Evolutionary conservation across 2,797 vertebrate genomes (phyloP).

Genomic region (Xenops minutus): DNA sequence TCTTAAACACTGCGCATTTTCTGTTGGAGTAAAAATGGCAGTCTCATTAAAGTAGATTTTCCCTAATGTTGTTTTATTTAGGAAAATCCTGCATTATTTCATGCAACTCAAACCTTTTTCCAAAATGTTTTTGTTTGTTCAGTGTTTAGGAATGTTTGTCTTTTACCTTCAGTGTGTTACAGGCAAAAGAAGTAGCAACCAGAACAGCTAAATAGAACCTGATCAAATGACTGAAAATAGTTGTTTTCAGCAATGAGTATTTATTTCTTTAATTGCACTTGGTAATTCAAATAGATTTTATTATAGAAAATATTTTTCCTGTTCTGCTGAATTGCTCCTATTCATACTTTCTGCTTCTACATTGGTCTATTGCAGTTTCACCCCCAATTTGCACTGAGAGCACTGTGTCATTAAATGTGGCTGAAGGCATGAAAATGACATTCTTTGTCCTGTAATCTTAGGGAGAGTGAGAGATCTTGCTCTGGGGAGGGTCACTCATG

Average conservation of each 20-base stretch:
- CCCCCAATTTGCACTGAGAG: not conserved
- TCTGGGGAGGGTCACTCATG: not conserved
- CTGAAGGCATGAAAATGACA: accelerated
- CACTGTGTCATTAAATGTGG: not conserved
- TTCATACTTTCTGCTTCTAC: not conserved
- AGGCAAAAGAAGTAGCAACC: not conserved
- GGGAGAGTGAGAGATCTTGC: not conserved
- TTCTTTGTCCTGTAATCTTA: not conserved
- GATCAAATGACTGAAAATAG: not conserved
- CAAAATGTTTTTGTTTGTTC: not conserved
- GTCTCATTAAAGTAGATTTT: not conserved
- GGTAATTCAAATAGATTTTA: constrained; percentile 27
- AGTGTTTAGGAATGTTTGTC: not conserved
- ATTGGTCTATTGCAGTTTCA: not conserved
- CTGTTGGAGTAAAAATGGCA: not conserved
- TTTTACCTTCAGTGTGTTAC: not conserved
- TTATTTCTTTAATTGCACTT: constrained; percentile 66
- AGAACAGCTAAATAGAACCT: not conserved
- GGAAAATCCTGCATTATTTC: not conserved
- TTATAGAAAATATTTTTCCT: not conserved
- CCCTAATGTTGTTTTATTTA: not conserved
- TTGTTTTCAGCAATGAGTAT: not conserved
- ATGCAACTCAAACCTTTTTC: not conserved
- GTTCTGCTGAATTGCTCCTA: not conserved
- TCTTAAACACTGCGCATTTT: not conserved